phyloP scores from a whole-genome alignment of 2,113 vertebrate species.

The Apeltes quadracus region DNA sequence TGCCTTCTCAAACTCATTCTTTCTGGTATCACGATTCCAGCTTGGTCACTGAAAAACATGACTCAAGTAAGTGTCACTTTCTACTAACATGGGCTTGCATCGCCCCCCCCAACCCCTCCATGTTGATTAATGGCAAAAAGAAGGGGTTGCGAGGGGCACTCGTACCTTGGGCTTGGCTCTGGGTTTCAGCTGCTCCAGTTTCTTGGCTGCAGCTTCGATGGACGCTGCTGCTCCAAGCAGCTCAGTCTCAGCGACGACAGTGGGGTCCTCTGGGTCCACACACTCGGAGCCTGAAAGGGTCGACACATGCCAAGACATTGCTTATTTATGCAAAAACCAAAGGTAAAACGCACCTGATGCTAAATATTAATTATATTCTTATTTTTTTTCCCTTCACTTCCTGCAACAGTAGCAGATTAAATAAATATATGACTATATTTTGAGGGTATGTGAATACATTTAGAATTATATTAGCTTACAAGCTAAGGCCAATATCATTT shows the following conservation, averaged over 20 bases:
- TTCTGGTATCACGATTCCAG: constrained; percentile 27
- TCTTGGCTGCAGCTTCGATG: constrained; percentile 98
- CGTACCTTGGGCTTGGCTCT: constrained; percentile 96
- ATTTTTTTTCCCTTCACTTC: neutral
- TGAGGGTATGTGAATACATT: neutral
- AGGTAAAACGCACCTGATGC: neutral
- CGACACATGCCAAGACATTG: neutral
- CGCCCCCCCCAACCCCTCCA: constrained; percentile 1
- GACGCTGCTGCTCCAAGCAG: constrained; percentile 95
- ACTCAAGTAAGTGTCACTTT: constrained; percentile 61
- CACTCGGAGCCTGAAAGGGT: constrained; percentile 90
- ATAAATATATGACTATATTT: neutral
- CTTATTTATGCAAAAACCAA: constrained; percentile 8
- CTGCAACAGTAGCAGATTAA: neutral
- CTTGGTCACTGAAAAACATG: constrained; percentile 48
- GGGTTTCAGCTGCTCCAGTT: constrained; percentile 97
- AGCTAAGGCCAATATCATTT: neutral
- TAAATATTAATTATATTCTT: neutral
- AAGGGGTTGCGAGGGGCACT: constrained; percentile 45
- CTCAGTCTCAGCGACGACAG: constrained; percentile 95
- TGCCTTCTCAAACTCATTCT: constrained; percentile 30
- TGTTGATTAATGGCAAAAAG: constrained; percentile 55
- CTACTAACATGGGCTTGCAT: constrained; percentile 43
- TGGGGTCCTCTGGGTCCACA: constrained; percentile 97
- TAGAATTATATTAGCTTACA: neutral